Evolutionary conservation across 2,888 invertebrate genomes (phyloP).

Genomic region (Dorcus hopei): DNA sequence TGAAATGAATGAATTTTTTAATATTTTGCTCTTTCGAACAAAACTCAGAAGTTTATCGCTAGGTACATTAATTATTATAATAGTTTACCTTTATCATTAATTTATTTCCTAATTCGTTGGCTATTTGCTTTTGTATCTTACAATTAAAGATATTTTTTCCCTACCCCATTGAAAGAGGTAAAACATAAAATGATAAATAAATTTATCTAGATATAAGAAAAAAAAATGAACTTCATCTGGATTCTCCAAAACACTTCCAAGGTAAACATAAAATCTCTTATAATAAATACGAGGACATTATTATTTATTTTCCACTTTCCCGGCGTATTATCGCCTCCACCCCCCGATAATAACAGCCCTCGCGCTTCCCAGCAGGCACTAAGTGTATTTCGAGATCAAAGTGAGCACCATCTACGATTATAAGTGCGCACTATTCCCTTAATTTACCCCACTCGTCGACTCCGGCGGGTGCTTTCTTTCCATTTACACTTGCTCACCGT

Average conservation of each 20-base stretch:
- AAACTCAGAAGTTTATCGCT: too few relatives aligned
- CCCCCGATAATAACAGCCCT: constrained; percentile 41
- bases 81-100: too few relatives aligned
- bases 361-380: constrained; percentile 45
- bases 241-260: neutral
- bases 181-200: too few relatives aligned
- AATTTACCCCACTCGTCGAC: constrained; percentile 3
- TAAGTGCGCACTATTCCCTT: constrained; percentile 6
- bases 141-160: too few relatives aligned
- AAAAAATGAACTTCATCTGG: neutral
- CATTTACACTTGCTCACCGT: too few relatives aligned
- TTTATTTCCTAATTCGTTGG: too few relatives aligned
- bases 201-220: neutral
- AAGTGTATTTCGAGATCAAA: constrained; percentile 51
- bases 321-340: constrained; percentile 34
- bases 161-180: too few relatives aligned
- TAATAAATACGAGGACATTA: constrained; percentile 25
- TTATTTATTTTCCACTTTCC: constrained; percentile 41
- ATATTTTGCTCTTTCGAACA: too few relatives aligned
- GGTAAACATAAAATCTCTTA: neutral
- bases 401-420: constrained; percentile 24
- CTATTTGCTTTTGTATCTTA: too few relatives aligned
- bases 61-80: too few relatives aligned
- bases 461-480: too few relatives aligned
- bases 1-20: too few relatives aligned